Conservation (phyloP, 1,140 invertebrate species). For the Papilio glaucus region DNA sequence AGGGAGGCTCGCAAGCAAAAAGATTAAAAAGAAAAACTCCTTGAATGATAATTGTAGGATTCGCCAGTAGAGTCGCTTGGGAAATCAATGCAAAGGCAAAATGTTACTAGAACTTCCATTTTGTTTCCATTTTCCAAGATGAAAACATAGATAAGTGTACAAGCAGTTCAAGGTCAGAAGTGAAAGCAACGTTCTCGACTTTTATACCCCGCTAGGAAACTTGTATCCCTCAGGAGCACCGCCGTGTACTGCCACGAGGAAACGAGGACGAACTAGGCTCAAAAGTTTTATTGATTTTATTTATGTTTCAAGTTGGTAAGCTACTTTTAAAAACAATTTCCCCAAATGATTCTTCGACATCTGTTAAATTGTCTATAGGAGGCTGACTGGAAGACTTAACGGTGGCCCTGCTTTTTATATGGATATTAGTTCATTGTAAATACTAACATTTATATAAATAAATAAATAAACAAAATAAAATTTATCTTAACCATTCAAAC, state of each 20-base stretch:
- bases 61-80: background rate
- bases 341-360: no score
- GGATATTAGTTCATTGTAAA: no score
- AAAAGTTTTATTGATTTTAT: slow-evolving; percentile 25
- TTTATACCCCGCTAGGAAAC: background rate
- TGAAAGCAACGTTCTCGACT: slow-evolving; percentile 19
- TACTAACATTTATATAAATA: no score
- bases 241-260: background rate
- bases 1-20: background rate
- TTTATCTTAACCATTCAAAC: no score
- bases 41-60: background rate
- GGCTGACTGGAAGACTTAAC: no score
- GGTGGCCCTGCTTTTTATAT: no score
- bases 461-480: no score
- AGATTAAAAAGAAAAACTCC: background rate
- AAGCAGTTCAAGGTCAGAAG: slow-evolving; percentile 9
- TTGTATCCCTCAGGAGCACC: background rate
- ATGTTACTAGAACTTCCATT: slow-evolving; percentile 8
- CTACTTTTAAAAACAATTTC: background rate
- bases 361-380: no score
- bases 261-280: slow-evolving; percentile 3
- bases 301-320: background rate
- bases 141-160: slow-evolving; percentile 8
- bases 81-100: slow-evolving; percentile 17
- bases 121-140: slow-evolving; percentile 3